Base-by-base conservation (phyloP, 2,888 invertebrate species). In the Cataglyphis albicans region DNA sequence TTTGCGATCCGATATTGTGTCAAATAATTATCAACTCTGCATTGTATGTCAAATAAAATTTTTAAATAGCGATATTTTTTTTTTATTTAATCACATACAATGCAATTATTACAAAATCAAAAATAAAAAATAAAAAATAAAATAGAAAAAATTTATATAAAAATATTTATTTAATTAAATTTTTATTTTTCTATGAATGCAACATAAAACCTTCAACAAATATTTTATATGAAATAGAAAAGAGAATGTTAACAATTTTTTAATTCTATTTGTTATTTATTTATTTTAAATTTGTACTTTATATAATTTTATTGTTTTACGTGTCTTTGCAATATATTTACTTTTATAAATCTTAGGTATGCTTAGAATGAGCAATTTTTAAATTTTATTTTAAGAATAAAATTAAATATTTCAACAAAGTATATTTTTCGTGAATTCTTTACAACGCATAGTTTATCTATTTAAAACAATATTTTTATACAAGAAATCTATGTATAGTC, bases 11-110 rank as follows among this genome's bases (percentile, higher is more conserved):
- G 35, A n/a, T 67, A 55, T 52, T 38, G 18, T 41, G 32, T 41
- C n/a, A 32, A 76, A 68, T 57, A 57, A 76, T 76, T 68, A 68
- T 29, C 3, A 41, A 67, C n/a, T 15, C n/a, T n/a, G 12, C n/a
- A 25, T 67, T 41, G 29, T 55, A 29, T 29, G 7, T 67, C 9
- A 67, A 55, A 9, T 44, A 18, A 57, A 63, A 63, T 55, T 55
- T 29, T 55, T n/a, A n/a, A 64, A 67, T n/a, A 52, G 10, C 21
- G 6, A 18, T 41, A 41, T 21, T 29, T 2, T 44, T 6, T 29
- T 18, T 64, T 52, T 38, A 35, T 55, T 29, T 38, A 10, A 55
- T 63, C n/a, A 32, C 68, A n/a, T n/a, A 7, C n/a, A 52, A n/a
- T n/a, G 48, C 48, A 52, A 52, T 52, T 52, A 52, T 52, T 52